These are phyloP conservation scores for Distichodus sexfasciatus DNA, from an alignment of 2,797 vertebrate genomes.

Conservation along the genomic window DNA sequence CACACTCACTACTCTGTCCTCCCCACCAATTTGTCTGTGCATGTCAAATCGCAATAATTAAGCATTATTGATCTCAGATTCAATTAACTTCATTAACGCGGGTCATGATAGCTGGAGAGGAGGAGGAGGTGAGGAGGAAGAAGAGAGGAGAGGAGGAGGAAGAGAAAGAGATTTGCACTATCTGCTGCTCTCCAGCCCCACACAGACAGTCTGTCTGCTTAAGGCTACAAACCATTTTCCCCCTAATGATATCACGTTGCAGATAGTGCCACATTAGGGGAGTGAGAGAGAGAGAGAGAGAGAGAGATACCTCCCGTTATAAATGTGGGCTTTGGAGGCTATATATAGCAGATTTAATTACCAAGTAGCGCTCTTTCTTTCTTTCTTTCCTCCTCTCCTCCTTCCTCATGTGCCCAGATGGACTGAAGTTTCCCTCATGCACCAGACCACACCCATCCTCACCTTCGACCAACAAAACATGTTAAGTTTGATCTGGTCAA, in stretches of 20 bases:
- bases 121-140: slow-evolving; percentile 47
- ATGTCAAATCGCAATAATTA: slow-evolving; percentile 99
- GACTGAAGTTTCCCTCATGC: slow-evolving; percentile 37
- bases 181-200: slow-evolving; percentile 53
- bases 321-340: slow-evolving; percentile 58
- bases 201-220: slow-evolving; percentile 57
- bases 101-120: slow-evolving; percentile 75
- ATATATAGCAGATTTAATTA: slow-evolving; percentile 64
- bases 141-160: slow-evolving; percentile 39
- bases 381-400: slow-evolving; percentile 41
- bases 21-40: slow-evolving; percentile 90
- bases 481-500: too few relatives aligned
- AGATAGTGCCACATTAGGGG: slow-evolving; percentile 59
- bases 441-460: neutral
- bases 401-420: slow-evolving; percentile 45
- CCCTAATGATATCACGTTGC: slow-evolving; percentile 59
- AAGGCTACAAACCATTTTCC: slow-evolving; percentile 58
- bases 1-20: slow-evolving; percentile 67
- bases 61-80: slow-evolving; percentile 98
- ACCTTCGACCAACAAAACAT: too few relatives aligned
- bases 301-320: slow-evolving; percentile 59
- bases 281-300: too few relatives aligned
- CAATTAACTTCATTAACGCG: slow-evolving; percentile 99
- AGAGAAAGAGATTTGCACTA: slow-evolving; percentile 49
- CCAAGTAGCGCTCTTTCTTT: slow-evolving; percentile 44